Evolutionary conservation across 2,797 vertebrate genomes (phyloP).

Genomic region (Sylvilagus floridanus): DNA sequence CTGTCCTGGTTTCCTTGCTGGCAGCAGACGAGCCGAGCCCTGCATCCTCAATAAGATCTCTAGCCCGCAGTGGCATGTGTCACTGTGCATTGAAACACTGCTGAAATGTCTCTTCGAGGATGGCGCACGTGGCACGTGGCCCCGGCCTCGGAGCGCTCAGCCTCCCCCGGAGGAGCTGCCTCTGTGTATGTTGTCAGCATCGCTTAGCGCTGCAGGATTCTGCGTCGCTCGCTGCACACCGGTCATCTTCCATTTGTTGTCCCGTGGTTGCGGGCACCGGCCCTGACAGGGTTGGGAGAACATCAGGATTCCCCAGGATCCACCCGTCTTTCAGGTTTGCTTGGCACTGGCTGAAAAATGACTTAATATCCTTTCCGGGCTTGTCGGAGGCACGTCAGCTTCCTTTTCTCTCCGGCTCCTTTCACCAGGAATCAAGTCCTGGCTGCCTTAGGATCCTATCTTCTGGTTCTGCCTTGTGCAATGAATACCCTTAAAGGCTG

Average conservation of each 20-base stretch:
- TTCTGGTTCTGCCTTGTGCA: background rate
- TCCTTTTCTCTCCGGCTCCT: background rate
- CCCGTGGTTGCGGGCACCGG: slow-evolving; percentile 48
- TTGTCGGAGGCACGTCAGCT: background rate
- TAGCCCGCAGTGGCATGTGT: slow-evolving; percentile 38
- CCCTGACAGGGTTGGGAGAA: slow-evolving; percentile 34
- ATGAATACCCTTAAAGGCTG: background rate
- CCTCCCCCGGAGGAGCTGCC: background rate
- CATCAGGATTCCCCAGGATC: slow-evolving; percentile 28
- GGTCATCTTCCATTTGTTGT: slow-evolving; percentile 64
- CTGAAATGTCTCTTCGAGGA: slow-evolving; percentile 21
- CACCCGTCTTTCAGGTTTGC: slow-evolving; percentile 61
- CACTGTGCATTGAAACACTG: slow-evolving; percentile 35
- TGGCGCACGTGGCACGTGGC: background rate
- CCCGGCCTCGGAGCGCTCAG: background rate
- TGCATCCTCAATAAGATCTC: background rate
- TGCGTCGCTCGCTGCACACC: background rate
- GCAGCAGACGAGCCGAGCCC: slow-evolving; percentile 28
- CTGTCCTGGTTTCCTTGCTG: slow-evolving; percentile 35
- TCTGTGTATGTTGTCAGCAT: slow-evolving; percentile 64
- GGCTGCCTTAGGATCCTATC: background rate
- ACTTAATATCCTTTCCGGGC: slow-evolving; percentile 59
- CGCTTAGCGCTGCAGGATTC: slow-evolving; percentile 46
- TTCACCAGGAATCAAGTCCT: background rate
- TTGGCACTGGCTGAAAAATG: slow-evolving; percentile 58